A percentile compares a stretch with the other conserved stretches of the same genome.
Conservation (phyloP, 1,140 invertebrate genomes). For the Stegodyphus dumicola region DNA sequence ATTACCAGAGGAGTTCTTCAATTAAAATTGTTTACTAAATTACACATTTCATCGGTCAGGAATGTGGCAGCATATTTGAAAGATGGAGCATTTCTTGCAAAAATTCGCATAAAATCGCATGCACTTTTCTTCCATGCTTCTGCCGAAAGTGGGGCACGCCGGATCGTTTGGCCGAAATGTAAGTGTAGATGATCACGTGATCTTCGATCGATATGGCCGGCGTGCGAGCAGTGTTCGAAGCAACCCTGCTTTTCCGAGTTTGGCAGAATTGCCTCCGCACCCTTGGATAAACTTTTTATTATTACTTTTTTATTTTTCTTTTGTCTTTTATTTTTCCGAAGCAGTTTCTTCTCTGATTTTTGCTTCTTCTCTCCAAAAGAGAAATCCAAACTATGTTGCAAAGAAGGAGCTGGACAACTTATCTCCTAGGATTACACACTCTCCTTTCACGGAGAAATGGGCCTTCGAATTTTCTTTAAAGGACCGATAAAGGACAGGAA, state of each 20-base stretch:
- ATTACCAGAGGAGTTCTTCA: background rate
- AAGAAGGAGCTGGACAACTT: background rate
- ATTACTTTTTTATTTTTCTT: background rate
- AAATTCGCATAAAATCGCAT: conserved; percentile 46
- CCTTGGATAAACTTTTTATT: background rate
- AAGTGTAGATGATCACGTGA: conserved; percentile 60
- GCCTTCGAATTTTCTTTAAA: too few species aligned
- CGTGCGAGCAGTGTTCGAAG: conserved; percentile 38
- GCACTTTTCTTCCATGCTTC: conserved; percentile 20
- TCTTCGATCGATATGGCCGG: conserved; percentile 22
- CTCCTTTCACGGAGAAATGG: too few species aligned
- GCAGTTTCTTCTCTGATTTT: background rate
- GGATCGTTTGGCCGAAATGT: conserved; percentile 52
- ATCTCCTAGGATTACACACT: background rate
- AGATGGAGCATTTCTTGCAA: background rate
- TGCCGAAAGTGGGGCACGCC: conserved; percentile 47
- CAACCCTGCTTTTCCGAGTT: background rate
- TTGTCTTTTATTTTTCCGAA: background rate
- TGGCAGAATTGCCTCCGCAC: background rate
- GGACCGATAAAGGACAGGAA: too few species aligned
- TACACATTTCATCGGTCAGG: background rate
- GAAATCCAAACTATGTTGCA: background rate
- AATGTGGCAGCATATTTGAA: background rate
- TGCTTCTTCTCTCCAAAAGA: background rate
- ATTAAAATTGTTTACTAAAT: background rate